Conservation (phyloP, 2,797 vertebrate species). For the Sebastolobus altivelis region DNA sequence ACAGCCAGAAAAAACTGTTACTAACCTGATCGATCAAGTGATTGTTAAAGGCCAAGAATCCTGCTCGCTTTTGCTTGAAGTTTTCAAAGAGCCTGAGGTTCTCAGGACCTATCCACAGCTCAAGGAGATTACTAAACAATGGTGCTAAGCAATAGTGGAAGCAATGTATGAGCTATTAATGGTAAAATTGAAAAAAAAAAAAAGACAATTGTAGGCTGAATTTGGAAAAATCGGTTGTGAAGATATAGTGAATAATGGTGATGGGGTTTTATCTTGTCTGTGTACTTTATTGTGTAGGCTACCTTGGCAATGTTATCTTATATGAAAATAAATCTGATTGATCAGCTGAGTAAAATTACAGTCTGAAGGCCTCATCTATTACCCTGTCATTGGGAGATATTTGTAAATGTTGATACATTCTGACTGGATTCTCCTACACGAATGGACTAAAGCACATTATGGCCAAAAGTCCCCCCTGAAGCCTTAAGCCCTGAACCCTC, state of each 20-base stretch:
- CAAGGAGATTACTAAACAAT: background rate
- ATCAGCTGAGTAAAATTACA: background rate
- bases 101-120: background rate
- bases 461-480: too few species aligned
- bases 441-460: background rate
- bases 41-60: background rate
- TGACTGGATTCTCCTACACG: background rate
- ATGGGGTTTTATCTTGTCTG: background rate
- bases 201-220: background rate
- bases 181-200: background rate
- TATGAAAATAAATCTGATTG: background rate
- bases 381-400: background rate
- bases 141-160: background rate
- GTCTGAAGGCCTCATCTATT: background rate
- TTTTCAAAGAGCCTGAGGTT: slow-evolving; percentile 10
- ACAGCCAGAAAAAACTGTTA: background rate
- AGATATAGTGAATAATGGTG: background rate
- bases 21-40: slow-evolving; percentile 1
- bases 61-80: slow-evolving; percentile 4
- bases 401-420: background rate
- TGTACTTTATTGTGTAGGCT: background rate
- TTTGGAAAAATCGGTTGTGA: background rate
- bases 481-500: too few species aligned
- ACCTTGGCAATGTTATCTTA: background rate
- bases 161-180: background rate